Evolutionary conservation across 2,888 invertebrate species (phyloP), one percentile per base, ranked within the genome.

Genomic region (Diplazon laetatorius): DNA sequence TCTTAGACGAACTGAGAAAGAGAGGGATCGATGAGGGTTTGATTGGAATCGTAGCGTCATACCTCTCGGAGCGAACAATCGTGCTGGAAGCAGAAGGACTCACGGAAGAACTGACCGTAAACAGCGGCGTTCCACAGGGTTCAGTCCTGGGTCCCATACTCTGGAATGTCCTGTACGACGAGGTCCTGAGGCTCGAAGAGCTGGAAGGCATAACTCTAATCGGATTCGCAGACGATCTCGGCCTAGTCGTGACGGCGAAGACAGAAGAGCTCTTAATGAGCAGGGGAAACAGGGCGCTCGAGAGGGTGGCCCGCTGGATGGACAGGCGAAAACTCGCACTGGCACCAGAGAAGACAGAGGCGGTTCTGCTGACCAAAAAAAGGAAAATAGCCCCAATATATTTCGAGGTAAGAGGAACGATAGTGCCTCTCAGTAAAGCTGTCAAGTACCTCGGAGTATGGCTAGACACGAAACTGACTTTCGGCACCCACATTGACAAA

Each of bases 291-390:
- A 35, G n/a, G 39, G 39, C 39, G 10, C 39, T 39, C 39, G 39
- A 39, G 10, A 39, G 39, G 10, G 39, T 39, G 39, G 50, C 20
- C 6, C 35, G 30, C 5, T 82, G 81, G 79, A 16, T 82, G 30
- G 12, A 14, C 1, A 9, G 25, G 6, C 52, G 55, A 6, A 12
- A 30, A 9, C 63, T 82, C 2, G 5, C 74, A 20, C 44, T 76
- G 25, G 81, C 76, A 2, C 68, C 73, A 4, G 68, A 71, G 35
- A 82, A 82, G 60, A 80, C 81, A 5, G 78, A 82, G 50, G 71
- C 77, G 1, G 68, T 76, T 2, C 37, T 73, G 4, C 62, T 82
- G 4, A 55, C 57, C 37, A 65, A 10, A 10, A 72, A 37, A 46
- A 48, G 70, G n/a, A 80, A 65, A 25, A 42, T 71, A 42, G 48